A percentile compares a stretch with the other conserved stretches of the same genome.
These are phyloP conservation scores for Akabosia matsudoensis DNA, from an alignment of 1,140 invertebrate species.

Conservation along the genomic window DNA sequence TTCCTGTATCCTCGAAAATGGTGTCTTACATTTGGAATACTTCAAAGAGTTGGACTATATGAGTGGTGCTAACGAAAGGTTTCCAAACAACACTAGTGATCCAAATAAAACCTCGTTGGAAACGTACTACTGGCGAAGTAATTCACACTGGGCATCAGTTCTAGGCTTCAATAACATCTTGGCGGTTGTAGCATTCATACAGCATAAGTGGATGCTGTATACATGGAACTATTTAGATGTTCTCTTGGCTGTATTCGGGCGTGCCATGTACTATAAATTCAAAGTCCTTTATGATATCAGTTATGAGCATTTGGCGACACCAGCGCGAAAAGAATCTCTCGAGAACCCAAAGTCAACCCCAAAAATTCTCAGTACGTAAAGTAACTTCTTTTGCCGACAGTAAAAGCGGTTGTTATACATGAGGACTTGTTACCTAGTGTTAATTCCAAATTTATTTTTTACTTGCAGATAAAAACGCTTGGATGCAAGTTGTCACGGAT, in stretches of 20 bases:
- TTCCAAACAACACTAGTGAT: neutral
- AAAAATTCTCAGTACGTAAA: neutral
- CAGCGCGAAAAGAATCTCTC: neutral
- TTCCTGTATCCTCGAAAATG: conserved; percentile 29
- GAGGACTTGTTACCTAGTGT: too few relatives aligned
- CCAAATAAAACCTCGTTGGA: neutral
- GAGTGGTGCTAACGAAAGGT: neutral
- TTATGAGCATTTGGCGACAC: neutral
- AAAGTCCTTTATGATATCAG: neutral
- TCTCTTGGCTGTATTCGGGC: conserved; percentile 10
- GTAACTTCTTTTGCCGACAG: too few relatives aligned
- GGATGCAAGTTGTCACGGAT: conserved; percentile 1
- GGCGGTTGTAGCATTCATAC: conserved; percentile 25
- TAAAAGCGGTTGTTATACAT: too few relatives aligned
- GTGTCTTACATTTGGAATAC: conserved; percentile 13
- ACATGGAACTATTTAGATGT: conserved; percentile 40
- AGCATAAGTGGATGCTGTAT: conserved; percentile 32
- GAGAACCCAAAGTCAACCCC: neutral
- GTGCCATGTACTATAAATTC: conserved; percentile 40
- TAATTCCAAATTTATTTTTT: too few relatives aligned
- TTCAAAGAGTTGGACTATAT: neutral
- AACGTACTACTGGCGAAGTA: conserved; percentile 27
- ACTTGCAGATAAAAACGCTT: neutral
- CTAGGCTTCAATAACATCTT: conserved; percentile 18
- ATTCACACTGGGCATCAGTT: conserved; percentile 28